phyloP scores from a whole-genome alignment of 2,888 invertebrate species.

The Nomada ferruginata region DNA sequence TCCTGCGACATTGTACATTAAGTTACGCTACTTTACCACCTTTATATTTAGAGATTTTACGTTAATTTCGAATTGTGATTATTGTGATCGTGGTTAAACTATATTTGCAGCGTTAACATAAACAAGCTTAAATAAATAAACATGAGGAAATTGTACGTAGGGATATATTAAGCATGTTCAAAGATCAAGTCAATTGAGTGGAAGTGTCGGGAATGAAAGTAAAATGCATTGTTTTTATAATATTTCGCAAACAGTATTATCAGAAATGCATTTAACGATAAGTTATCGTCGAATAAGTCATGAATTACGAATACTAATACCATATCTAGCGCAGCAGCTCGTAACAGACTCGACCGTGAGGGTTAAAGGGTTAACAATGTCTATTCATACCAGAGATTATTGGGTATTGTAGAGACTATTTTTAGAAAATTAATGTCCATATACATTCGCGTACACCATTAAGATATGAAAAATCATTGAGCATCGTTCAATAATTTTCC shows the following conservation, averaged over 20 bases:
- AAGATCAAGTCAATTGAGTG: neutral
- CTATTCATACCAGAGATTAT: conserved; percentile 23
- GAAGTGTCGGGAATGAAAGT: neutral
- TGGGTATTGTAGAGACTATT: conserved; percentile 4
- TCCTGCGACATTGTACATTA: neutral
- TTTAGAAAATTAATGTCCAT: conserved; percentile 9
- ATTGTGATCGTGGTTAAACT: neutral
- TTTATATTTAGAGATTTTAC: neutral
- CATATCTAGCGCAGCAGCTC: neutral
- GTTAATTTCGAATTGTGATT: neutral
- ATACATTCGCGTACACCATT: neutral
- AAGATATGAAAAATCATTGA: neutral
- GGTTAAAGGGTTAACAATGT: conserved; percentile 31
- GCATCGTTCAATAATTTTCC: neutral
- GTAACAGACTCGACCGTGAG: neutral
- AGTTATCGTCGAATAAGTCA: neutral
- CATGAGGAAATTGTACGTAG: too few relatives aligned
- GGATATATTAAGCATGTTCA: neutral
- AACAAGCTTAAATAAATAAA: too few relatives aligned
- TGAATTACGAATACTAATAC: neutral
- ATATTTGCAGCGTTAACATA: too few relatives aligned
- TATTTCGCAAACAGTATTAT: neutral
- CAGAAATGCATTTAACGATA: neutral
- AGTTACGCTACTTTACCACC: neutral
- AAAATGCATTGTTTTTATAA: neutral